These are phyloP conservation scores for Motacilla tschutschensis DNA, from an alignment of 2,113 vertebrate species.

Conservation along the genomic window DNA sequence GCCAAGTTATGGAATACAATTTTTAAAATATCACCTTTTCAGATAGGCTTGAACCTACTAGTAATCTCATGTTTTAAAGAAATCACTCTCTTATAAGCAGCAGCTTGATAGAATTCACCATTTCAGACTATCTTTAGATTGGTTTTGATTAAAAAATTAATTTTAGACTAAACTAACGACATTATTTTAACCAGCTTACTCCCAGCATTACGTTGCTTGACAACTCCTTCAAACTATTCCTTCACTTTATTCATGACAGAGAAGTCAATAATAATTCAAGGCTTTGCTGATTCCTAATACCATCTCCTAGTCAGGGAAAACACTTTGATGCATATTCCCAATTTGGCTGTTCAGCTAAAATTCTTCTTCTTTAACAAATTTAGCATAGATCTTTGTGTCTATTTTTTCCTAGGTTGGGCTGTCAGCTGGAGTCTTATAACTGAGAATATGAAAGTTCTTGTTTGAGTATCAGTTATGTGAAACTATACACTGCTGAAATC, in stretches of 20 bases:
- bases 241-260: slow-evolving; percentile 5
- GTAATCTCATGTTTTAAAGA: slow-evolving; percentile 55
- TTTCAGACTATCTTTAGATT: slow-evolving; percentile 50
- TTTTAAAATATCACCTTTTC: slow-evolving; percentile 34
- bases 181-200: slow-evolving; percentile 39
- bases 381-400: neutral
- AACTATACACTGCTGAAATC: neutral
- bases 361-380: slow-evolving; percentile 14
- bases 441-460: neutral
- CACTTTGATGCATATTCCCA: neutral
- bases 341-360: neutral
- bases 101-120: slow-evolving; percentile 45
- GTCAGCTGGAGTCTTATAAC: slow-evolving; percentile 14
- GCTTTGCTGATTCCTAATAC: slow-evolving; percentile 22
- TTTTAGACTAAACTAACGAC: slow-evolving; percentile 31
- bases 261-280: slow-evolving; percentile 46
- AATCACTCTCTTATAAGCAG: slow-evolving; percentile 31
- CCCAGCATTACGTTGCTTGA: slow-evolving; percentile 29
- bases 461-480: neutral
- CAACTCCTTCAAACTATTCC: slow-evolving; percentile 37
- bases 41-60: slow-evolving; percentile 46
- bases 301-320: neutral
- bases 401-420: neutral
- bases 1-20: slow-evolving; percentile 4
- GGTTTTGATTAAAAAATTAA: slow-evolving; percentile 52